A percentile compares a stretch with the other conserved stretches of the same genome.
phyloP scores from a whole-genome alignment of 1,140 invertebrate genomes.

The Temnothorax curvispinosus region DNA sequence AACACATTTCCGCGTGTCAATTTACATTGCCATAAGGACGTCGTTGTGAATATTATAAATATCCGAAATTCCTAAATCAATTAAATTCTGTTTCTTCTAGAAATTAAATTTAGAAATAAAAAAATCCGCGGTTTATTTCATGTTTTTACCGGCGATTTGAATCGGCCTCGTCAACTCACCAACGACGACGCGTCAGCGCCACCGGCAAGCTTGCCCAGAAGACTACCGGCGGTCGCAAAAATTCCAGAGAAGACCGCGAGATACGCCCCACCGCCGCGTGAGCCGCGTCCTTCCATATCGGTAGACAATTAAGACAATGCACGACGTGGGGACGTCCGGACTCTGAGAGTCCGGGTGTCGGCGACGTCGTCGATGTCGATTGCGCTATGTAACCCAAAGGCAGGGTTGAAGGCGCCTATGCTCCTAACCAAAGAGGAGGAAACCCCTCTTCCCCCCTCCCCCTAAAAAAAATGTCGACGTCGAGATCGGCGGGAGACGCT shows the following conservation, averaged over 20 bases:
- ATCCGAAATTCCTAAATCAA: no score
- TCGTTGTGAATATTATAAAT: no score
- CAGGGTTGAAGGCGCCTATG: no score
- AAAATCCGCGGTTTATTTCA: background rate
- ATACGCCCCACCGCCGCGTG: slow-evolving; percentile 41
- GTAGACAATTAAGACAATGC: background rate
- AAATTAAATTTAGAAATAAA: background rate
- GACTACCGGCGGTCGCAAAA: slow-evolving; percentile 79
- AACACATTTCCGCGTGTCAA: no score
- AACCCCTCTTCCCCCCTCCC: no score
- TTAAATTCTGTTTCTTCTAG: no score
- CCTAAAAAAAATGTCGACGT: no score
- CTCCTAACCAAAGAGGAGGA: no score
- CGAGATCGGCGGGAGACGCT: no score
- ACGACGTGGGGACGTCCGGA: background rate
- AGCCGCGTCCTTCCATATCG: slow-evolving; percentile 41
- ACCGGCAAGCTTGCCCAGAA: slow-evolving; percentile 82
- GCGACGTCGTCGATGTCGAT: background rate
- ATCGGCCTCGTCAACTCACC: slow-evolving; percentile 70
- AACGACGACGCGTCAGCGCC: slow-evolving; percentile 63
- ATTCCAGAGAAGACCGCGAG: slow-evolving; percentile 78
- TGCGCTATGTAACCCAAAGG: no score
- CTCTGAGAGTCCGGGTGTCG: background rate
- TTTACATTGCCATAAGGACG: no score
- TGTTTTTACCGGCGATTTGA: background rate